These are phyloP conservation scores for Clitarchus hookeri DNA, from an alignment of 2,888 invertebrate species.

Conservation along the genomic window DNA sequence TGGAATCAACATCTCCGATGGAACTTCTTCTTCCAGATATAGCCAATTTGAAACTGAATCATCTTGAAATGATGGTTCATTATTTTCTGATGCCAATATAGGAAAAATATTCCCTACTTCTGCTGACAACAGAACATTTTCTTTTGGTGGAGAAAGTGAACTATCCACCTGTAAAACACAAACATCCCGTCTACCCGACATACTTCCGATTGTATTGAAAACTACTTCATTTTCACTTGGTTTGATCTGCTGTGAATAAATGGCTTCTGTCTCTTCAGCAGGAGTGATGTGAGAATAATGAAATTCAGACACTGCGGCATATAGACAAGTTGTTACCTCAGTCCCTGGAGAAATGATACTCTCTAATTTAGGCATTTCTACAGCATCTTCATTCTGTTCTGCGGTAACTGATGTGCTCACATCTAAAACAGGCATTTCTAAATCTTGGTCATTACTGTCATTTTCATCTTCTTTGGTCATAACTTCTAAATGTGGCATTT, in stretches of 20 bases:
- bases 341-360: background rate
- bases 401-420: background rate
- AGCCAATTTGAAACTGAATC: conserved; percentile 39
- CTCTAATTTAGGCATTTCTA: background rate
- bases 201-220: background rate
- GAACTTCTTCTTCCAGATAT: conserved; percentile 40
- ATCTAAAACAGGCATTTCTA: conserved; percentile 18
- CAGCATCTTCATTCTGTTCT: background rate
- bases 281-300: background rate
- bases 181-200: background rate
- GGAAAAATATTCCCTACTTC: conserved; percentile 18
- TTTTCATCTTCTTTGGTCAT: conserved; percentile 20
- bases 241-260: background rate
- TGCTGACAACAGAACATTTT: background rate
- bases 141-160: background rate
- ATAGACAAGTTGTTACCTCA: background rate
- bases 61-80: background rate
- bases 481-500: conserved; percentile 39
- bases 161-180: background rate
- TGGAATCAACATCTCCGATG: conserved; percentile 29
- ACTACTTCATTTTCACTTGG: background rate
- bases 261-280: background rate
- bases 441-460: background rate
- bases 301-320: background rate
- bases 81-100: background rate